These are phyloP conservation scores for Drosophila nebulosa DNA, from an alignment of 1,140 invertebrate species.

Conservation along the genomic window DNA sequence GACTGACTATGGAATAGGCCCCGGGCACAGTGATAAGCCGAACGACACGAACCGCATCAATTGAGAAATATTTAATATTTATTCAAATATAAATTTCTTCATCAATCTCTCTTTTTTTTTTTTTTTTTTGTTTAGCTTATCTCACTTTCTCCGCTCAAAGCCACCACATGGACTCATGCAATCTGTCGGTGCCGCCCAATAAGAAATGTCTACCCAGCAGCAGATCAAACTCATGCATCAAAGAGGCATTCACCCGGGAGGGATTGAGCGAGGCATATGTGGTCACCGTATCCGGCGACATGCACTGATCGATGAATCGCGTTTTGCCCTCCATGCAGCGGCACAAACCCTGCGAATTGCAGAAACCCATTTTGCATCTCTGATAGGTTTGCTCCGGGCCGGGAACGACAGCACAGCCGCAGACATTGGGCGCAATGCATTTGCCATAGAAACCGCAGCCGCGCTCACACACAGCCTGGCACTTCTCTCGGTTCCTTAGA, in stretches of 20 bases:
- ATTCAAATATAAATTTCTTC: slow-evolving; percentile 19
- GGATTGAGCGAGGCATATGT: slow-evolving; percentile 70
- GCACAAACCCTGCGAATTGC: slow-evolving; percentile 60
- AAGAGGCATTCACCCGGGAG: slow-evolving; percentile 49
- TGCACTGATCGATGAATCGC: slow-evolving; percentile 70
- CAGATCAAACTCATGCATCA: slow-evolving; percentile 66
- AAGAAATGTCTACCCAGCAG: slow-evolving; percentile 64
- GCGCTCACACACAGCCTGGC: slow-evolving; percentile 62
- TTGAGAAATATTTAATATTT: slow-evolving; percentile 26
- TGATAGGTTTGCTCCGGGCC: slow-evolving; percentile 61
- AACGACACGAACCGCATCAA: neutral
- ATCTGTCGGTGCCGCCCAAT: slow-evolving; percentile 26
- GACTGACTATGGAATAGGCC: slow-evolving; percentile 19
- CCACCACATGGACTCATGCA: slow-evolving; percentile 44
- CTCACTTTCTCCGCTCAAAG: slow-evolving; percentile 33
- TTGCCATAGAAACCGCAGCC: slow-evolving; percentile 74
- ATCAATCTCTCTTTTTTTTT: neutral
- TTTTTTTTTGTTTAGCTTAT: no score
- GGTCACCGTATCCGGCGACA: slow-evolving; percentile 72
- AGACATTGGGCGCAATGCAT: slow-evolving; percentile 70
- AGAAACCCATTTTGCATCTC: slow-evolving; percentile 57
- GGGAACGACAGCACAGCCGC: slow-evolving; percentile 61
- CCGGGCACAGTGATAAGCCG: neutral
- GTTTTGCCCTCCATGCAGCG: slow-evolving; percentile 65
- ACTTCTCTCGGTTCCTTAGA: slow-evolving; percentile 57